Conservation (phyloP, 2,113 vertebrate genomes). For the Penelope pileata region DNA sequence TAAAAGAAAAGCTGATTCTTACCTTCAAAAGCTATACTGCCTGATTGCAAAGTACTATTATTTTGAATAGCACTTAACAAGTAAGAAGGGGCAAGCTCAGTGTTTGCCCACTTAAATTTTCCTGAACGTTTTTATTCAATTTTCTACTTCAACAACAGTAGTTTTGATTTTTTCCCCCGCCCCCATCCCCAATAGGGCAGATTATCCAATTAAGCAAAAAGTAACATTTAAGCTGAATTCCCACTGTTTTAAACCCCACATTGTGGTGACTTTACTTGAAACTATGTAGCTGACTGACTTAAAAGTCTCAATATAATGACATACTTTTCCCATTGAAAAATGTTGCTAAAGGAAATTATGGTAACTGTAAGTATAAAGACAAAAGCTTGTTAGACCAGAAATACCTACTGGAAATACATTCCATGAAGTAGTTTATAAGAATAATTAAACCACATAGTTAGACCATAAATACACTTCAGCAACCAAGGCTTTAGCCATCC, state of each 20-base stretch:
- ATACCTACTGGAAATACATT: neutral
- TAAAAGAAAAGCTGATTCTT: neutral
- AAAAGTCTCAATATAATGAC: neutral
- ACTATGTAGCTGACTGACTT: neutral
- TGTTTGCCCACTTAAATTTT: neutral
- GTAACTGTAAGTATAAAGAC: neutral
- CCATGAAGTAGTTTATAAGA: neutral
- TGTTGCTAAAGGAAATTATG: neutral
- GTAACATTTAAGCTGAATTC: neutral
- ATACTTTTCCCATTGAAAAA: neutral
- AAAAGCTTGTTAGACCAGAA: neutral
- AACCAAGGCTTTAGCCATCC: neutral
- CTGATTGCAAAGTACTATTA: neutral
- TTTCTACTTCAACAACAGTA: neutral
- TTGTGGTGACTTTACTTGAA: neutral
- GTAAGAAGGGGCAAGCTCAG: neutral
- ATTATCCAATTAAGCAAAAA: neutral
- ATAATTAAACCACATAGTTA: neutral
- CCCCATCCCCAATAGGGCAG: neutral
- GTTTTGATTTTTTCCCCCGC: neutral
- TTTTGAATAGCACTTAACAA: neutral
- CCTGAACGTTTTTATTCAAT: neutral
- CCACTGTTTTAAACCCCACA: neutral
- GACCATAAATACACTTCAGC: neutral
- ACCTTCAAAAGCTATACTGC: neutral